These are phyloP conservation scores for Orbicella faveolata DNA, from an alignment of 64 coral and sea anemone genomes.

Conservation along the genomic window DNA sequence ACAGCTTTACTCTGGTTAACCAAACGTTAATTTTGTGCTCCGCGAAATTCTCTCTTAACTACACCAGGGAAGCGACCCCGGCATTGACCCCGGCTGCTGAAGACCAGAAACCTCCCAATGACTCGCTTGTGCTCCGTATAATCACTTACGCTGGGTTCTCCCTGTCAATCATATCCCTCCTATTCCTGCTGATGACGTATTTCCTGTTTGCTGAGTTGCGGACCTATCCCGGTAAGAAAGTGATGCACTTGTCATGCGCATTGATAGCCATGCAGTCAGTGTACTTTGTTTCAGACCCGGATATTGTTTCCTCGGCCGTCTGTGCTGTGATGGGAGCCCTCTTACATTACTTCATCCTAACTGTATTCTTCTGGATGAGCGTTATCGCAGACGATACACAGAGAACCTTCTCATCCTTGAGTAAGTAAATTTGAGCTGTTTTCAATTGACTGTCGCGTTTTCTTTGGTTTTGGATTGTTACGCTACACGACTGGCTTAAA, in stretches of 20 bases:
- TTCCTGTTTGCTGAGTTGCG: conserved; percentile 4
- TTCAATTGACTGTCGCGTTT: too few species aligned
- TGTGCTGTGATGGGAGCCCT: conserved; percentile 1
- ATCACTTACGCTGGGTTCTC: background rate
- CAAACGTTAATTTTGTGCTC: background rate
- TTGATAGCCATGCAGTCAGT: conserved; percentile 1
- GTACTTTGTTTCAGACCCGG: background rate
- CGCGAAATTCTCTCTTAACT: background rate
- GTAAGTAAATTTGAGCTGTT: background rate
- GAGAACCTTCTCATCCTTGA: background rate
- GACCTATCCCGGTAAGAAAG: background rate
- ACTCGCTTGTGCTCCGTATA: background rate
- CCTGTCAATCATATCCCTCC: background rate
- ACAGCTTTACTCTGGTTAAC: background rate
- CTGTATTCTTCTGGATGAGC: background rate
- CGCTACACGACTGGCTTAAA: too few species aligned
- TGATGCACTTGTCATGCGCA: conserved; percentile 7
- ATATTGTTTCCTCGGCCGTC: background rate
- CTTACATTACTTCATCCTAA: conserved; percentile 1
- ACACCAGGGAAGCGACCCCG: background rate
- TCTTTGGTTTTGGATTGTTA: too few species aligned
- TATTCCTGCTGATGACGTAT: conserved; percentile 4
- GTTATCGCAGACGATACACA: background rate
- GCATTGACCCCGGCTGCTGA: background rate
- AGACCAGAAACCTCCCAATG: too few species aligned